phyloP scores from a whole-genome alignment of 1,140 invertebrate genomes.

The Diachasma alloeum region DNA sequence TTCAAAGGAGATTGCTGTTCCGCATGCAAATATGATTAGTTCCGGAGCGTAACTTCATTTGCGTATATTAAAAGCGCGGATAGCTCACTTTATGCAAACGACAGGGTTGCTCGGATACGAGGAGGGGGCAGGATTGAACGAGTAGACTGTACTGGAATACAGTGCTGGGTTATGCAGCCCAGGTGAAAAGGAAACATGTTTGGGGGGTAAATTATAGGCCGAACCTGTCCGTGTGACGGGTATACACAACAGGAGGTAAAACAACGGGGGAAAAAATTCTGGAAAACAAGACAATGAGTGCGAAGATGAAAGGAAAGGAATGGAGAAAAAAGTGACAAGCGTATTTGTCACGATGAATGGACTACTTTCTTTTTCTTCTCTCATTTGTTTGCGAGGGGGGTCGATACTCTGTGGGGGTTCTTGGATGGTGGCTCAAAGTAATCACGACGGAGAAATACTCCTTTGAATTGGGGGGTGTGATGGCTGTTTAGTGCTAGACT shows the following conservation, averaged over 20 bases:
- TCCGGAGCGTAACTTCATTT: slow-evolving; percentile 61
- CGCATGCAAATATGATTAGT: slow-evolving; percentile 63
- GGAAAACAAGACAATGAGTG: slow-evolving; percentile 1
- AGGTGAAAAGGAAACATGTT: slow-evolving; percentile 39
- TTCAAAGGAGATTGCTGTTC: slow-evolving; percentile 58
- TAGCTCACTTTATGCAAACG: slow-evolving; percentile 56
- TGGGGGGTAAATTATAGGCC: slow-evolving; percentile 34
- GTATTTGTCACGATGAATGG: not conserved
- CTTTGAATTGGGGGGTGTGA: not conserved
- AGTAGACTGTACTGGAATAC: not conserved
- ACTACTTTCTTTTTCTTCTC: not conserved
- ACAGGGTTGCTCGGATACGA: slow-evolving; percentile 27
- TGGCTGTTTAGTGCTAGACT: not conserved
- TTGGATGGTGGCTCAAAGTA: not conserved
- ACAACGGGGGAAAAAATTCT: not conserved
- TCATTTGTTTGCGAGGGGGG: not conserved
- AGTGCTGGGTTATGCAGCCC: not conserved
- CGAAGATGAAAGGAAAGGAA: slow-evolving; percentile 2
- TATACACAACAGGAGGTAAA: slow-evolving; percentile 8
- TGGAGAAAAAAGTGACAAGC: not conserved
- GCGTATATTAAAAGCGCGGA: slow-evolving; percentile 58
- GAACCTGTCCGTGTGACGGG: not conserved
- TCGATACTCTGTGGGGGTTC: not conserved
- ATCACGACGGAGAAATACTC: not conserved
- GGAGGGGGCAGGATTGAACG: not conserved